phyloP scores from a whole-genome alignment of 2,797 vertebrate species.

The Gorsachius magnificus region DNA sequence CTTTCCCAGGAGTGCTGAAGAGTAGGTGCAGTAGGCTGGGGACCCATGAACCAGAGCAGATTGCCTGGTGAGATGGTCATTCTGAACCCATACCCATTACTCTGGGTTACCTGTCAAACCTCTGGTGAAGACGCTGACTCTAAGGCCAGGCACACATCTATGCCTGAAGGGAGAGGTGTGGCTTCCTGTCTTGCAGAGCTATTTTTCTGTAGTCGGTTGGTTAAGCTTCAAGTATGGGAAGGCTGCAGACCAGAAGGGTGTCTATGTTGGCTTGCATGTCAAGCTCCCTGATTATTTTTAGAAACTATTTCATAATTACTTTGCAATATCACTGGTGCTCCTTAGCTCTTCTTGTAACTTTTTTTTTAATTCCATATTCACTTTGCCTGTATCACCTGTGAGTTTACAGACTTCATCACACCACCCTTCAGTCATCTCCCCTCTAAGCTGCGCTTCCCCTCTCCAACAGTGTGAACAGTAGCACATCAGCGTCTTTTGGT shows the following conservation, averaged over 20 bases:
- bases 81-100: neutral
- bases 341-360: neutral
- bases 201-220: neutral
- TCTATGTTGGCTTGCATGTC: neutral
- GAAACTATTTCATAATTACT: neutral
- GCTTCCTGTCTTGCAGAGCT: neutral
- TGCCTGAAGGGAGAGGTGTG: neutral
- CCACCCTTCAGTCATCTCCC: neutral
- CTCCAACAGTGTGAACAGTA: neutral
- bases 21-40: neutral
- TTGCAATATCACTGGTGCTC: neutral
- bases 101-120: neutral
- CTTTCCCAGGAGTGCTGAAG: neutral
- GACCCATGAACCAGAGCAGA: neutral
- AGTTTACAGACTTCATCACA: neutral
- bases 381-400: neutral
- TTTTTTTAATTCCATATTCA: neutral
- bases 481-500: neutral
- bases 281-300: neutral
- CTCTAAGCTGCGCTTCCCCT: neutral
- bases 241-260: neutral
- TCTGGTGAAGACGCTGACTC: neutral
- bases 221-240: neutral
- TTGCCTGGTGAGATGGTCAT: neutral
- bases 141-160: neutral